A percentile compares a stretch with the other conserved stretches of the same genome.
Evolutionary conservation across 2,888 invertebrate species (phyloP).

Genomic region (Unio pictorum): DNA sequence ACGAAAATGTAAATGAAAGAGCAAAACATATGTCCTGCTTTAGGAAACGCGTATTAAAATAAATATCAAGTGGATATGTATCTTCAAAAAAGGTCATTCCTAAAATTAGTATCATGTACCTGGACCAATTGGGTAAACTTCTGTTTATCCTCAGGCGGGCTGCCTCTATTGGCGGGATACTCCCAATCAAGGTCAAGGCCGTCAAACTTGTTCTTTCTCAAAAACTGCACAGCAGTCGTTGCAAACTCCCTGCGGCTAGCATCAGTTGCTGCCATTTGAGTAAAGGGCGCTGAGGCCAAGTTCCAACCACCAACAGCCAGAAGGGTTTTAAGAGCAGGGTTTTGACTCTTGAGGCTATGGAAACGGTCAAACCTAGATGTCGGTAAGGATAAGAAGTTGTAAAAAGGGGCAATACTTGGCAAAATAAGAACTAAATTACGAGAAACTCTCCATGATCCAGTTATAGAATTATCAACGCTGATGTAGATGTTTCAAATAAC

Average conservation of each 20-base stretch:
- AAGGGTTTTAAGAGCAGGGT: conserved; percentile 82
- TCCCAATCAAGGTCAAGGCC: conserved; percentile 96
- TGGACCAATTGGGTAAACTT: conserved; percentile 49
- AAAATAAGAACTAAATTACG: no score
- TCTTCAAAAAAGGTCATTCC: conserved; percentile 73
- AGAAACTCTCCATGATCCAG: no score
- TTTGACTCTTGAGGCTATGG: conserved; percentile 78
- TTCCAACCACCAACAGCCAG: conserved; percentile 95
- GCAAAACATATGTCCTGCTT: no score
- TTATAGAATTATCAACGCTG: no score
- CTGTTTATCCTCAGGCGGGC: conserved; percentile 60
- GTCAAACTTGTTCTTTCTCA: conserved; percentile 77
- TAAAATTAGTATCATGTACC: conserved; percentile 76
- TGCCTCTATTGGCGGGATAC: conserved; percentile 78
- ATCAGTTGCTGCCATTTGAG: conserved; percentile 53
- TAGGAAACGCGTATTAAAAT: no score
- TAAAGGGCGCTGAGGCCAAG: conserved; percentile 81
- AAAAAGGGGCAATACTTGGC: no score
- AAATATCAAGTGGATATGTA: no score
- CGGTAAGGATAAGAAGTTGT: background rate
- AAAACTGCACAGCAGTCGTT: conserved; percentile 45
- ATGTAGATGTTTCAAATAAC: no score
- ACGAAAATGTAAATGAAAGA: no score
- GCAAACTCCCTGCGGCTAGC: conserved; percentile 58
- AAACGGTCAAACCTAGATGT: conserved; percentile 81